phyloP scores from a whole-genome alignment of 1,140 invertebrate genomes.

The Magallana gigas region DNA sequence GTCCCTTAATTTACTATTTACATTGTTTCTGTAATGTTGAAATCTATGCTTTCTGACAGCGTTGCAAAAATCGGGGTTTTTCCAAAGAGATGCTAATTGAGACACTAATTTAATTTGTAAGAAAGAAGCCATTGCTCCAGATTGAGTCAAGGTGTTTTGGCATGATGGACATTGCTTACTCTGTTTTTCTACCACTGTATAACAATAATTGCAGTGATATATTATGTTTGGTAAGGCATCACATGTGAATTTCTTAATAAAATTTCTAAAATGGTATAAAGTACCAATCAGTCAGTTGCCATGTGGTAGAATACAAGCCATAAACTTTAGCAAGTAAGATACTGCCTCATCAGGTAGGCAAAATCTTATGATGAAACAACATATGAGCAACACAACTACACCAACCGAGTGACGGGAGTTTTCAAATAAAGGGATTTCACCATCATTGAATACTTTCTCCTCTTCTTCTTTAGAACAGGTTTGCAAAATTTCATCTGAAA shows the following conservation, averaged over 20 bases:
- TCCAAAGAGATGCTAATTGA: constrained; percentile 40
- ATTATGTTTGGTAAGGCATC: constrained; percentile 13
- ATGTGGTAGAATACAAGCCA: constrained; percentile 32
- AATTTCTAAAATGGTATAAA: constrained; percentile 30
- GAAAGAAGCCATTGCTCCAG: constrained; percentile 42
- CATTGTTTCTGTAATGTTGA: constrained; percentile 33
- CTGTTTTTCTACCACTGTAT: constrained; percentile 2
- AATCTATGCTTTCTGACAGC: constrained; percentile 25
- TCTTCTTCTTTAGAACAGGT: not conserved
- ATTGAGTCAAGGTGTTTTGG: not conserved
- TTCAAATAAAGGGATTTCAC: not conserved
- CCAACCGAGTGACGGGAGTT: constrained; percentile 35
- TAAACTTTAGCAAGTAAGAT: constrained; percentile 36
- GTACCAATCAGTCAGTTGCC: constrained; percentile 31
- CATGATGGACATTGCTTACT: constrained; percentile 23
- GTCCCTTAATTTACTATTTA: not conserved
- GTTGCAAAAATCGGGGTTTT: not conserved
- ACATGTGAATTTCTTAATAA: not conserved
- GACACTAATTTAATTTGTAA: constrained; percentile 35
- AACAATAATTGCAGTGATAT: constrained; percentile 43
- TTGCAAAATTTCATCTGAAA: not conserved
- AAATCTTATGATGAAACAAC: constrained; percentile 44
- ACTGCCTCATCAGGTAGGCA: constrained; percentile 40
- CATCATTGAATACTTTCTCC: not conserved
- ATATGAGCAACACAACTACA: constrained; percentile 34